Evolutionary conservation across 2,888 invertebrate genomes (phyloP).

Genomic region (Ommatoiulus sabulosus): DNA sequence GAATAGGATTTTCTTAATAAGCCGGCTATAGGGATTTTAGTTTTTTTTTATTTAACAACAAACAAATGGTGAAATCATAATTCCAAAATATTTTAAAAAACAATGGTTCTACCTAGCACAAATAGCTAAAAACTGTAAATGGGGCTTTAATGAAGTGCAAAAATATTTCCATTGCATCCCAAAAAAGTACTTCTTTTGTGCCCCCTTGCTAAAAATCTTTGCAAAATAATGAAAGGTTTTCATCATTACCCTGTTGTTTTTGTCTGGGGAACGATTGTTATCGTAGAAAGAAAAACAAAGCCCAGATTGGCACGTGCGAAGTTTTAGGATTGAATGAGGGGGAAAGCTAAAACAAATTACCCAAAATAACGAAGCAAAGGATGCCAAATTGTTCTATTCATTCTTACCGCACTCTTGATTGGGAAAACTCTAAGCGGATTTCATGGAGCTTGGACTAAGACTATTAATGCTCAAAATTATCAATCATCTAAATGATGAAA

Average conservation of each 20-base stretch:
- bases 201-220: not conserved
- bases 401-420: not conserved
- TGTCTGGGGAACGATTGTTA: conserved; percentile 19
- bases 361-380: not conserved
- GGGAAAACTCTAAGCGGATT: not conserved
- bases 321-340: not conserved
- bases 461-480: not conserved
- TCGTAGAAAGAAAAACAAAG: not conserved
- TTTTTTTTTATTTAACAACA: not conserved
- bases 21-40: not conserved
- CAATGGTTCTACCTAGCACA: not conserved
- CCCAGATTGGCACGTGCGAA: not conserved
- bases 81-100: not conserved
- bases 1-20: too few relatives aligned
- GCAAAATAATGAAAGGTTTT: not conserved
- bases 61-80: not conserved
- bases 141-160: conserved; percentile 4
- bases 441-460: not conserved
- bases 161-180: not conserved
- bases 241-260: not conserved
- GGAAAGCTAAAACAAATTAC: not conserved
- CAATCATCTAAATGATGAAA: not conserved
- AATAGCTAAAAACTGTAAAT: not conserved
- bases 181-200: not conserved
- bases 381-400: not conserved